A percentile compares a stretch with the other conserved stretches of the same genome.
These are phyloP conservation scores for Callosobruchus maculatus DNA, from an alignment of 2,888 invertebrate species.

Conservation along the genomic window DNA sequence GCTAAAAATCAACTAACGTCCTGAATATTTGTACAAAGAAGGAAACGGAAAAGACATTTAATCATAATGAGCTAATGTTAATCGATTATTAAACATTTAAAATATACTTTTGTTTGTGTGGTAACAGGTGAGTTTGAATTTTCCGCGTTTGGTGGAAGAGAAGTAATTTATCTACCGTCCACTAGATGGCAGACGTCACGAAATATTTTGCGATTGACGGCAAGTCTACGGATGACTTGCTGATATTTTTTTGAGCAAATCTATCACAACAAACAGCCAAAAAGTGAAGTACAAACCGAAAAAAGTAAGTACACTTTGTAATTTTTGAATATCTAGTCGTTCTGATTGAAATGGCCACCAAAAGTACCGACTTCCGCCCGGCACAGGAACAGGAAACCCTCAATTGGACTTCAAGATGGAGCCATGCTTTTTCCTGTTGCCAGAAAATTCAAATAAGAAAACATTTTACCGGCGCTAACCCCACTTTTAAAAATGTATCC, in stretches of 20 bases:
- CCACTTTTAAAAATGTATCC: slow-evolving; percentile 18
- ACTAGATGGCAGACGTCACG: background rate
- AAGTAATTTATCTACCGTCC: background rate
- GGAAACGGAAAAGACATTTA: too few relatives aligned
- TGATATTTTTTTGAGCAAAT: background rate
- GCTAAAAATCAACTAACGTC: too few relatives aligned
- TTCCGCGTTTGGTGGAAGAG: background rate
- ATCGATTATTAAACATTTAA: too few relatives aligned
- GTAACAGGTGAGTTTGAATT: too few relatives aligned
- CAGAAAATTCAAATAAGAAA: slow-evolving; percentile 25
- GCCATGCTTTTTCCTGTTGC: slow-evolving; percentile 46
- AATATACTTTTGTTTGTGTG: too few relatives aligned
- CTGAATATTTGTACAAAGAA: too few relatives aligned
- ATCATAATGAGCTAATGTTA: too few relatives aligned
- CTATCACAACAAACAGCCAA: background rate
- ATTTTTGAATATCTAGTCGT: background rate
- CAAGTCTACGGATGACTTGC: background rate
- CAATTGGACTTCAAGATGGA: slow-evolving; percentile 49
- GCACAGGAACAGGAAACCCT: slow-evolving; percentile 63
- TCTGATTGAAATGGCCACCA: slow-evolving; percentile 21
- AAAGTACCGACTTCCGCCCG: slow-evolving; percentile 45
- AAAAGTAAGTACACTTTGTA: background rate
- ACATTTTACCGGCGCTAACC: slow-evolving; percentile 19
- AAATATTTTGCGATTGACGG: background rate
- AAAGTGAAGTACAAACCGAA: background rate